phyloP scores from a whole-genome alignment of 2,888 invertebrate species.

The Mylabris sibirica region DNA sequence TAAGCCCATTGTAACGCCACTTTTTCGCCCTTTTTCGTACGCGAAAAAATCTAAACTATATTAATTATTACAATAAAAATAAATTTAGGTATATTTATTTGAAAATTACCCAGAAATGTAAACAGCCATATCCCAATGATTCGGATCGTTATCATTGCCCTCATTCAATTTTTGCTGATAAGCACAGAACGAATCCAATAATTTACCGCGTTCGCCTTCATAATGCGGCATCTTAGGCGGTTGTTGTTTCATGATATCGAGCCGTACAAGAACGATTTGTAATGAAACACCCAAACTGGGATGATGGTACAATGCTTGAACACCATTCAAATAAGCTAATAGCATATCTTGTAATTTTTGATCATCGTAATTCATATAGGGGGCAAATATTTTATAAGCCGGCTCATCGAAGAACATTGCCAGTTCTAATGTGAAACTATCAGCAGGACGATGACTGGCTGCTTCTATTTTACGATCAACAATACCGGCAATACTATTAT shows the following conservation, averaged over 20 bases:
- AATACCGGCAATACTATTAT: constrained; percentile 34
- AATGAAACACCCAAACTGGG: constrained; percentile 72
- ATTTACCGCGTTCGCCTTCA: constrained; percentile 70
- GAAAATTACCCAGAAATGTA: constrained; percentile 75
- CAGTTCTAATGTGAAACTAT: constrained; percentile 71
- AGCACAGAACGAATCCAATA: constrained; percentile 78
- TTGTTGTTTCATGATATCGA: constrained; percentile 75
- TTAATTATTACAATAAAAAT: constrained; percentile 15
- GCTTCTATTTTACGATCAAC: constrained; percentile 28
- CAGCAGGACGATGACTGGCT: constrained; percentile 38
- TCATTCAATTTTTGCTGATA: constrained; percentile 74
- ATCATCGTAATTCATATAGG: constrained; percentile 72
- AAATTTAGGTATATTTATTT: neutral
- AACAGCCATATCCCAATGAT: constrained; percentile 83
- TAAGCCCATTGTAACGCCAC: constrained; percentile 80
- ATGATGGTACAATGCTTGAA: constrained; percentile 82
- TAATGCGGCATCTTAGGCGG: constrained; percentile 69
- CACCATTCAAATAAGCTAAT: constrained; percentile 80
- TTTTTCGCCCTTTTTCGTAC: constrained; percentile 73
- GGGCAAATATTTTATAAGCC: constrained; percentile 74
- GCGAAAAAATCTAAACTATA: constrained; percentile 76
- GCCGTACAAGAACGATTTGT: constrained; percentile 73
- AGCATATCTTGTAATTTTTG: constrained; percentile 75
- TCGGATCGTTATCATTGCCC: constrained; percentile 73
- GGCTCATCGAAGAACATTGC: constrained; percentile 79